phyloP scores from a whole-genome alignment of 1,140 invertebrate species.

The Heterodera carotae region DNA sequence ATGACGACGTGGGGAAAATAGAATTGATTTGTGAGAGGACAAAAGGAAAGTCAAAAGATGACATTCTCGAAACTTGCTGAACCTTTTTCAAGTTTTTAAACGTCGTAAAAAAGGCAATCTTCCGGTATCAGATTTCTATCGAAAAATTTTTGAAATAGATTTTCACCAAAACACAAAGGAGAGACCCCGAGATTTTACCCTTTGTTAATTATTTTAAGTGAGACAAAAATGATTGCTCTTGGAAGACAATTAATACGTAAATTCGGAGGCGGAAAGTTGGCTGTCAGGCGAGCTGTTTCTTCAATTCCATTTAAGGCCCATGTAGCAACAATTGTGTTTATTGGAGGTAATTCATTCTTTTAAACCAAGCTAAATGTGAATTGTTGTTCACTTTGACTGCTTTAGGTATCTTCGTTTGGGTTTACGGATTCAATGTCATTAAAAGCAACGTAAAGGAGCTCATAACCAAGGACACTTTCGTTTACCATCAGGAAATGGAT shows the following conservation, averaged over 20 bases:
- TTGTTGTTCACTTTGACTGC: not conserved
- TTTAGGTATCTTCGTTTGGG: not conserved
- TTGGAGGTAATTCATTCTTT: not conserved
- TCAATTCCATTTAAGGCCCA: not conserved
- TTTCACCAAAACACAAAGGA: too few relatives aligned
- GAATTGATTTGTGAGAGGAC: too few relatives aligned
- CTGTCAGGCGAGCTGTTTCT: not conserved
- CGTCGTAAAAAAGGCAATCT: too few relatives aligned
- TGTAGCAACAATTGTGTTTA: not conserved
- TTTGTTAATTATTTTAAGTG: too few relatives aligned
- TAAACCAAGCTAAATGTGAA: not conserved
- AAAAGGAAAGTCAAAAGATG: not conserved
- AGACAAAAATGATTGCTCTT: not conserved
- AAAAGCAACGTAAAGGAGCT: not conserved
- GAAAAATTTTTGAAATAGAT: too few relatives aligned
- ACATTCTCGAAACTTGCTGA: too few relatives aligned
- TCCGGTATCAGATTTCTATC: too few relatives aligned
- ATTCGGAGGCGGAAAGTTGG: not conserved
- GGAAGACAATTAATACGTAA: not conserved
- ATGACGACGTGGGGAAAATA: not conserved
- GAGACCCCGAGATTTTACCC: too few relatives aligned
- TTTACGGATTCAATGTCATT: not conserved
- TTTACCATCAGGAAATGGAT: slow-evolving; percentile 10
- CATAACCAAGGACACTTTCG: not conserved
- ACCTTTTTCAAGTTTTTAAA: too few relatives aligned